These are phyloP conservation scores for Euplagia quadripunctaria DNA, from an alignment of 2,888 invertebrate species.

Conservation along the genomic window DNA sequence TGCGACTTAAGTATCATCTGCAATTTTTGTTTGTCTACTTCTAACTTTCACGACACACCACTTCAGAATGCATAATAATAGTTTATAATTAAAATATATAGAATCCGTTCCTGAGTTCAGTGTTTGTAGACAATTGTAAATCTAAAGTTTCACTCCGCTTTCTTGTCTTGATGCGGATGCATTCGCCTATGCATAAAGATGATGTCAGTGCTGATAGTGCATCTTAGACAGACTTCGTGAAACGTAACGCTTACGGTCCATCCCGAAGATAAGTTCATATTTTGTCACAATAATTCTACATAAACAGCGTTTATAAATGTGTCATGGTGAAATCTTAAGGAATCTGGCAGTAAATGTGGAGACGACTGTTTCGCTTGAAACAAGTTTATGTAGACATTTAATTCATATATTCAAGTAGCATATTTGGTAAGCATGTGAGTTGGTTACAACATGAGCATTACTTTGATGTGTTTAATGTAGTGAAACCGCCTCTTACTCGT, in stretches of 20 bases:
- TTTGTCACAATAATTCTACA: slow-evolving; percentile 49
- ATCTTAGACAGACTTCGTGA: slow-evolving; percentile 24
- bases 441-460: slow-evolving; percentile 34
- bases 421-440: slow-evolving; percentile 43
- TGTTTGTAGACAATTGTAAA: slow-evolving; percentile 59
- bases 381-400: slow-evolving; percentile 40
- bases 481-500: slow-evolving; percentile 24
- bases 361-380: slow-evolving; percentile 32
- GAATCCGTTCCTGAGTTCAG: slow-evolving; percentile 41
- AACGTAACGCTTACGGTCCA: slow-evolving; percentile 31
- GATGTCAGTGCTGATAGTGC: slow-evolving; percentile 45
- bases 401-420: slow-evolving; percentile 41
- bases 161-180: slow-evolving; percentile 43
- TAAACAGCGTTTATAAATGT: slow-evolving; percentile 33
- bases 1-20: slow-evolving; percentile 41
- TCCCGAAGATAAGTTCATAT: slow-evolving; percentile 51
- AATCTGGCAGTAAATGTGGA: slow-evolving; percentile 34
- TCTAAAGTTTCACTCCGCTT: slow-evolving; percentile 64
- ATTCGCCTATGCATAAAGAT: slow-evolving; percentile 36
- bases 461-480: slow-evolving; percentile 47
- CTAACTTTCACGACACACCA: slow-evolving; percentile 50
- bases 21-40: slow-evolving; percentile 38
- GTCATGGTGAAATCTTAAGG: slow-evolving; percentile 44
- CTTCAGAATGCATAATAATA: slow-evolving; percentile 33
- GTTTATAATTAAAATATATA: slow-evolving; percentile 51